Conservation (phyloP, 2,888 invertebrate species). For the Petrolisthes manimaculis region DNA sequence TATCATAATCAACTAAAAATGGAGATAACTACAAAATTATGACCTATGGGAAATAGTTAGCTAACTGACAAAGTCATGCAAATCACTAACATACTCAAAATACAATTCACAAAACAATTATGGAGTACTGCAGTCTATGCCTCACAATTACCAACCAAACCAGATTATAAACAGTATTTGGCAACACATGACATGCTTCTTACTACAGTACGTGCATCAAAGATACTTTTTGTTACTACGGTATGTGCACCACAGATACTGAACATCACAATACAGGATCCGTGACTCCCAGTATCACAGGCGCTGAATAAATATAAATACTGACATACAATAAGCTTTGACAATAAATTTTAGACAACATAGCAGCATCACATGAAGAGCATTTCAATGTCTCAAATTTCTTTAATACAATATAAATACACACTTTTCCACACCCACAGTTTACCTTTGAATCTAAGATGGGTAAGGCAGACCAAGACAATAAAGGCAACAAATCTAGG, state of each 20-base stretch:
- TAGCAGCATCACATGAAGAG: neutral
- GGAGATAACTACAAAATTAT: too few species aligned
- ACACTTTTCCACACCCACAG: conserved; percentile 26
- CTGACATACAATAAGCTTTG: neutral
- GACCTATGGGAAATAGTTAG: too few species aligned
- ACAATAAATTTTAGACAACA: neutral
- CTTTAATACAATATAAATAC: conserved; percentile 9
- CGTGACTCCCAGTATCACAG: neutral
- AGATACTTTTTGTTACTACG: neutral
- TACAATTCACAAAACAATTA: neutral
- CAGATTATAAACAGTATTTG: conserved; percentile 5
- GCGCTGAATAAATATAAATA: neutral
- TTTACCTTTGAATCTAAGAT: neutral
- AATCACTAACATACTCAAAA: neutral
- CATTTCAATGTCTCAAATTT: neutral
- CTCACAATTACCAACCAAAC: neutral
- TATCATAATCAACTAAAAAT: too few species aligned
- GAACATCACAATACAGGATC: neutral
- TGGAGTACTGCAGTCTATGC: neutral
- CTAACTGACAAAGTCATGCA: too few species aligned
- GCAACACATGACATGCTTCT: conserved; percentile 7
- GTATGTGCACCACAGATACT: neutral
- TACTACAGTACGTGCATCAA: conserved; percentile 5
- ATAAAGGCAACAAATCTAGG: neutral
- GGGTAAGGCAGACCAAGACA: conserved; percentile 19